Evolutionary conservation across 2,113 vertebrate genomes (phyloP), one percentile per base, ranked within the genome.

Genomic region (Arenaria interpres): DNA sequence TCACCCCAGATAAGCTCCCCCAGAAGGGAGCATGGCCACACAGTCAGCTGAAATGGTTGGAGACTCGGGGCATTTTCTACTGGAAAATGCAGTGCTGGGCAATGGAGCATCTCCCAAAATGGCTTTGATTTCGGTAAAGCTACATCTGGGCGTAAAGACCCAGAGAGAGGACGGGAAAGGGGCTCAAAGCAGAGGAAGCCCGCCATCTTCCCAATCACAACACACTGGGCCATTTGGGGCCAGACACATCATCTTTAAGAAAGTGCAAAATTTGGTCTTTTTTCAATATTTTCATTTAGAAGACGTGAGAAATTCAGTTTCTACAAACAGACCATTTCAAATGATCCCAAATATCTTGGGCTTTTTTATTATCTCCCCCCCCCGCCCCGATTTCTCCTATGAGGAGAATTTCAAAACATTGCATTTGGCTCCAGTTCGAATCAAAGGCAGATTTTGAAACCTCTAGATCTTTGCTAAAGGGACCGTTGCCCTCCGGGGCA

Each of bases 371-470:
- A 62, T 59, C 64, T 13, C 13, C 25, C 28, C 12, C 10, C 12
- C 19, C 23, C 10, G 10, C 21, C 8, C 25, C 33, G n/a, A 77
- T 78, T 92, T 90, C 46, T 93, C 54, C 90, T 72, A 27, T 3
- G 35, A 77, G 69, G 15, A 75, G 27, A 77, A 84, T 96, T 97
- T 97, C 92, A 92, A 96, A 96, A 96, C 11, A 4, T 51, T 76
- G 35, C 4, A 2, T 88, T 93, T 85, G 85, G 46, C 59, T 74
- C 85, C 78, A 66, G 46, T 59, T 94, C 4, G 1, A 80, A 78
- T 63, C 79, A 63, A 88, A 93, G 63, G 25, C 76, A 23, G 82
- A 77, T 96, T 96, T 95, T 95, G 92, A 96, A 96, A 96, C 63
- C 72, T 76, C 91, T 51, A 73, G 57, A 79, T 88, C 93, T 96